These are phyloP conservation scores for Phenganax subtilis DNA, from an alignment of 92 coral and sea anemone species.

Conservation along the genomic window DNA sequence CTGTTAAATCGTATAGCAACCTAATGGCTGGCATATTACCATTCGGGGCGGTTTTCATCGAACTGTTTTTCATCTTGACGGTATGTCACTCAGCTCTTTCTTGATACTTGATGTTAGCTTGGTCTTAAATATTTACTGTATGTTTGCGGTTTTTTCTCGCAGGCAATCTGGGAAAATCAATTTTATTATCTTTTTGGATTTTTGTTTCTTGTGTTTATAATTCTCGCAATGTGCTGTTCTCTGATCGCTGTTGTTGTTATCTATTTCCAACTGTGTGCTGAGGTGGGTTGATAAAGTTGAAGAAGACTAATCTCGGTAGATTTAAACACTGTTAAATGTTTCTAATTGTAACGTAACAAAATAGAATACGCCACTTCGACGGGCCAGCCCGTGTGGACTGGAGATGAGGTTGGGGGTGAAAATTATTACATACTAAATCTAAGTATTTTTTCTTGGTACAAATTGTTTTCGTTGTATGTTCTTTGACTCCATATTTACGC, in stretches of 20 bases:
- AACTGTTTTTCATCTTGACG: constrained; percentile 88
- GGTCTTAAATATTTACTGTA: too few species aligned
- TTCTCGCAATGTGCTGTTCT: constrained; percentile 86
- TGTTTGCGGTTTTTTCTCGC: neutral
- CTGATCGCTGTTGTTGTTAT: constrained; percentile 93
- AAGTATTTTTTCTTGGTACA: too few species aligned
- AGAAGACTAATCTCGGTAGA: too few species aligned
- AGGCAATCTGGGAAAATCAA: constrained; percentile 99
- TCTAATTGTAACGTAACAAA: too few species aligned
- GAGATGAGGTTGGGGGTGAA: too few species aligned
- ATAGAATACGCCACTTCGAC: too few species aligned
- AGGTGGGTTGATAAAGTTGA: constrained; percentile 51
- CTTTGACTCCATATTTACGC: too few species aligned
- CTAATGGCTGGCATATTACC: constrained; percentile 95
- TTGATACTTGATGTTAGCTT: neutral
- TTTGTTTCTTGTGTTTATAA: constrained; percentile 85
- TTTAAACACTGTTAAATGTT: too few species aligned
- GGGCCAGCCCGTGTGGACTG: too few species aligned
- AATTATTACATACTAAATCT: too few species aligned
- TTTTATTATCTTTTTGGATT: constrained; percentile 96
- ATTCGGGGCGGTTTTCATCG: constrained; percentile 98
- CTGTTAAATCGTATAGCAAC: constrained; percentile 48
- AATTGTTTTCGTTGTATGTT: too few species aligned
- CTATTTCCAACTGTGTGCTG: constrained; percentile 91
- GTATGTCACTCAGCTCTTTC: constrained; percentile 41